phyloP scores from a whole-genome alignment of 2,888 invertebrate species.

The Xestia ashworthii region DNA sequence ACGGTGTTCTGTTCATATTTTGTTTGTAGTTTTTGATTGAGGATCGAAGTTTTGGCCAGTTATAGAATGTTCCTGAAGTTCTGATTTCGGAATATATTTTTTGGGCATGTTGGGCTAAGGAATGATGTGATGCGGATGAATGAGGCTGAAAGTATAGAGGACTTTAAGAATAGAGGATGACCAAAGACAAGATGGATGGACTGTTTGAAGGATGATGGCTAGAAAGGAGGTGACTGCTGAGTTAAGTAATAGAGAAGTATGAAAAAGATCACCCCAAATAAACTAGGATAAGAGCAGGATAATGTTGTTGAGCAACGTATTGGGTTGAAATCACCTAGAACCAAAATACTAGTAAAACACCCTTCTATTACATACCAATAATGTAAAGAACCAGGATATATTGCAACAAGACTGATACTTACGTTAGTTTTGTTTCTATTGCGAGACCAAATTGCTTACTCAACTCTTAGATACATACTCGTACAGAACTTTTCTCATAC shows the following conservation, averaged over 20 bases:
- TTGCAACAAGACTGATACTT: constrained; percentile 16
- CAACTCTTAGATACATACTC: constrained; percentile 35
- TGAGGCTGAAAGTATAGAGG: background rate
- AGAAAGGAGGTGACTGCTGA: too few species aligned
- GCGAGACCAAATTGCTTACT: constrained; percentile 41
- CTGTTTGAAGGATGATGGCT: too few species aligned
- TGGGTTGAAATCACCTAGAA: background rate
- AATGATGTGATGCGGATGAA: background rate
- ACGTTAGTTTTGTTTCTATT: constrained; percentile 46
- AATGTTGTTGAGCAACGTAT: background rate
- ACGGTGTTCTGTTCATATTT: constrained; percentile 2
- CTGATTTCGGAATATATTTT: background rate
- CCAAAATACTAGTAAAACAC: background rate
- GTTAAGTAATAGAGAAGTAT: too few species aligned
- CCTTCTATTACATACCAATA: background rate
- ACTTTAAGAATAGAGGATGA: too few species aligned
- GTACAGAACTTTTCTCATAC: constrained; percentile 51
- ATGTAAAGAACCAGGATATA: constrained; percentile 10
- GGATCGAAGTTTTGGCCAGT: background rate
- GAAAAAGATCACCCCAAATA: too few species aligned
- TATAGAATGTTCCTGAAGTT: background rate
- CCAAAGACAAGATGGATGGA: too few species aligned
- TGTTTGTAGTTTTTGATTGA: background rate
- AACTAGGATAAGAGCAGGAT: too few species aligned
- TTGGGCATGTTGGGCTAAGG: background rate